These are phyloP conservation scores for Magallana nippona DNA, from an alignment of 2,888 invertebrate genomes.

Conservation along the genomic window DNA sequence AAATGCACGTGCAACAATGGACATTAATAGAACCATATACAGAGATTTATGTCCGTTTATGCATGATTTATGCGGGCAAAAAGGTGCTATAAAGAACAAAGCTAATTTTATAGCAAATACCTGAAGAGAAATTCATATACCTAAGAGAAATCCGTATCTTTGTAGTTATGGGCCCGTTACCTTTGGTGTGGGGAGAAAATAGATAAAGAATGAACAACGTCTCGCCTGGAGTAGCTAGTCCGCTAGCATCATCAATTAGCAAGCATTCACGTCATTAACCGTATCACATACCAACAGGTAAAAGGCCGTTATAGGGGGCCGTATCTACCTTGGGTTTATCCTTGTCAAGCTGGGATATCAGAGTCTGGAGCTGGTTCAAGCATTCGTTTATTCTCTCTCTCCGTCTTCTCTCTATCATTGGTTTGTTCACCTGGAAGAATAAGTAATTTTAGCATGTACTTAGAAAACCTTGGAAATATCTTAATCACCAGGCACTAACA, in stretches of 20 bases:
- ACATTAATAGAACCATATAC: neutral
- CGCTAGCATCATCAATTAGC: constrained; percentile 27
- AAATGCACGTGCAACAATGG: constrained; percentile 6
- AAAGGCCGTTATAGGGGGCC: neutral
- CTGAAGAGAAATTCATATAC: neutral
- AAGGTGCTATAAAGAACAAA: neutral
- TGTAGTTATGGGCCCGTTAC: neutral
- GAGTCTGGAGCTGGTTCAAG: constrained; percentile 43
- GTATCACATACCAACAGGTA: neutral
- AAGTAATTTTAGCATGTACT: neutral
- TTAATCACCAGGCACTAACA: neutral
- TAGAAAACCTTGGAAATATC: neutral
- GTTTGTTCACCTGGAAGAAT: constrained; percentile 47
- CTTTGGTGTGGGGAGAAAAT: neutral
- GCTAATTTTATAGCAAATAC: neutral
- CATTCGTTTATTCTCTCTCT: constrained; percentile 51
- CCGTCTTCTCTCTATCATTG: constrained; percentile 48
- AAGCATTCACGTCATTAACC: neutral
- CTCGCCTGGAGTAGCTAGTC: neutral
- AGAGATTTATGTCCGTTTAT: neutral
- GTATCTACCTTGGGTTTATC: constrained; percentile 44
- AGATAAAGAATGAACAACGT: constrained; percentile 24
- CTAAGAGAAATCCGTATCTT: neutral
- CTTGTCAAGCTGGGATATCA: constrained; percentile 46
- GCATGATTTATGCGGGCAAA: neutral